phyloP scores from a whole-genome alignment of 2,113 vertebrate genomes.

The Oplegnathus fasciatus region DNA sequence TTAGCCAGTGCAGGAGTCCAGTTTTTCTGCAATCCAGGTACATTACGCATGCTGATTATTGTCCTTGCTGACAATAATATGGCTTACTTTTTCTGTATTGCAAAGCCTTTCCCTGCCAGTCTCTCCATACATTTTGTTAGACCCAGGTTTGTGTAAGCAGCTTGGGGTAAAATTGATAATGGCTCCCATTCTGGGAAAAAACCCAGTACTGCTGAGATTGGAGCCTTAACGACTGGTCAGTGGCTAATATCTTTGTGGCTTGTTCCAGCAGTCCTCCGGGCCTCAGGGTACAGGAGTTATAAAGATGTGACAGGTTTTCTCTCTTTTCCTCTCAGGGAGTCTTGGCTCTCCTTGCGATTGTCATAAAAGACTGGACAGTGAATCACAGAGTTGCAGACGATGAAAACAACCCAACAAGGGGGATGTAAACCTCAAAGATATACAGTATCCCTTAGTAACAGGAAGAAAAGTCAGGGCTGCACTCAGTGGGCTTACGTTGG shows the following conservation, averaged over 20 bases:
- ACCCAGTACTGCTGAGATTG: constrained; percentile 10
- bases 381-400: constrained; percentile 56
- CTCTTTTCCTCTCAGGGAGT: constrained; percentile 32
- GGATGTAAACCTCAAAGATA: constrained; percentile 53
- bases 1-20: constrained; percentile 1
- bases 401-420: constrained; percentile 56
- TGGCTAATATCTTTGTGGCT: constrained; percentile 50
- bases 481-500: constrained; percentile 9
- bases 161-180: constrained; percentile 24
- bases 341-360: constrained; percentile 19
- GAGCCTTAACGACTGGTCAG: constrained; percentile 35
- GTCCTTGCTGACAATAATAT: constrained; percentile 12
- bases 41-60: constrained; percentile 27
- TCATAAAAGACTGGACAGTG: constrained; percentile 59
- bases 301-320: constrained; percentile 55
- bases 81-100: background rate
- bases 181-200: background rate
- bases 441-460: constrained; percentile 52
- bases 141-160: constrained; percentile 2
- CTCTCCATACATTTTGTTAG: constrained; percentile 7
- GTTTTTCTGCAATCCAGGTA: constrained; percentile 46
- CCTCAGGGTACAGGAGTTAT: constrained; percentile 40
- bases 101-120: background rate
- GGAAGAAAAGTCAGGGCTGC: constrained; percentile 33
- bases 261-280: constrained; percentile 24